phyloP scores from a whole-genome alignment of 30 jellyfish, hydroid and myxozoan species.

The Morbakka virulenta region DNA sequence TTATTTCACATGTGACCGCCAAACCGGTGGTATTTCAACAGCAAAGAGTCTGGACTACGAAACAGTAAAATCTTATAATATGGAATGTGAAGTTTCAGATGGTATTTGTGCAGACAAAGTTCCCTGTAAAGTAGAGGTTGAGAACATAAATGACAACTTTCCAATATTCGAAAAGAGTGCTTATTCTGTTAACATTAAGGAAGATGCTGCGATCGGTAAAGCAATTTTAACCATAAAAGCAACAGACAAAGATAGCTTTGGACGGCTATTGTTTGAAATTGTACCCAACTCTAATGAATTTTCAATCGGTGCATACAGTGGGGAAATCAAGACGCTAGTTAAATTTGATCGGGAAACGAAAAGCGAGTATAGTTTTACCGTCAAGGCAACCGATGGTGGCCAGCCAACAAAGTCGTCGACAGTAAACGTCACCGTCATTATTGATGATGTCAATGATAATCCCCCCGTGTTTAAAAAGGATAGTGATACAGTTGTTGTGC shows the following conservation, averaged over 20 bases:
- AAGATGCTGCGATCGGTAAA: conserved; percentile 30
- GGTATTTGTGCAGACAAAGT: conserved; percentile 44
- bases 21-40: conserved; percentile 45
- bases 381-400: conserved; percentile 74
- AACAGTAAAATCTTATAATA: conserved; percentile 22
- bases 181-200: conserved; percentile 32
- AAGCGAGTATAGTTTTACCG: conserved; percentile 35
- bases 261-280: conserved; percentile 50
- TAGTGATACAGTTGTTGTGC: conserved; percentile 15
- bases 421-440: conserved; percentile 44
- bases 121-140: conserved; percentile 44
- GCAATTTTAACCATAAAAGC: conserved; percentile 67
- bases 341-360: conserved; percentile 67
- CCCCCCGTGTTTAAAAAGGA: conserved; percentile 49
- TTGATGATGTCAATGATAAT: conserved; percentile 75
- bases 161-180: conserved; percentile 50
- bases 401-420: conserved; percentile 15
- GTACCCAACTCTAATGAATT: conserved; percentile 30
- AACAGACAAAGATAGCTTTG: conserved; percentile 83
- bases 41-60: conserved; percentile 68
- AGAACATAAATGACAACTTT: conserved; percentile 71
- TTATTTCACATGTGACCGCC: conserved; percentile 52
- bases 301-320: conserved; percentile 42
- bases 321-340: conserved; percentile 37
- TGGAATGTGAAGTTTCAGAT: conserved; percentile 67